Evolutionary conservation across 2,888 invertebrate genomes (phyloP).

Genomic region (Ophioninae sp.): DNA sequence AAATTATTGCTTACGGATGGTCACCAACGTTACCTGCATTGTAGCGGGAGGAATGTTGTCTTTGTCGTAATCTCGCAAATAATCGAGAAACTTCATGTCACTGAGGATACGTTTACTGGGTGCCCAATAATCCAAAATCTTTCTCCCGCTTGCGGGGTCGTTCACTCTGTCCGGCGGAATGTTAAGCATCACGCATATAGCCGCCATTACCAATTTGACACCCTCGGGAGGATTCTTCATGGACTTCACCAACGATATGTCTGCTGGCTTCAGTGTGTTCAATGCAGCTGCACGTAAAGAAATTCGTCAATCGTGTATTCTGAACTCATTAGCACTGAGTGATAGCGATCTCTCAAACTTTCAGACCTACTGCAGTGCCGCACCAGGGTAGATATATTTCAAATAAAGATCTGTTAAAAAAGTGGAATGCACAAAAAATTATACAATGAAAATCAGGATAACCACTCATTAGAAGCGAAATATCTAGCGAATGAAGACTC

Average conservation of each 20-base stretch:
- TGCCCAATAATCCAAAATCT: conserved; percentile 92
- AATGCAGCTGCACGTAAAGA: conserved; percentile 84
- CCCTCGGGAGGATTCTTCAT: conserved; percentile 94
- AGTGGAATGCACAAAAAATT: no score
- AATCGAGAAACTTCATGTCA: conserved; percentile 90
- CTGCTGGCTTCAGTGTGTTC: conserved; percentile 92
- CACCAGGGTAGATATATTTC: no score
- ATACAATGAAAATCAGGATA: no score
- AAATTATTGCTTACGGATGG: background rate
- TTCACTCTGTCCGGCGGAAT: conserved; percentile 89
- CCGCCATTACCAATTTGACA: conserved; percentile 92
- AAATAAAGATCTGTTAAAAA: no score
- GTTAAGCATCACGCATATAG: conserved; percentile 94
- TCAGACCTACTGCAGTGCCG: no score
- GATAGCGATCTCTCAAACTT: no score
- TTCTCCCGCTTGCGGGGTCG: conserved; percentile 86
- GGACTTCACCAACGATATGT: conserved; percentile 92
- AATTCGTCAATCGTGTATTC: conserved; percentile 4
- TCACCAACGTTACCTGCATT: conserved; percentile 84
- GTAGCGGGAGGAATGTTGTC: conserved; percentile 89
- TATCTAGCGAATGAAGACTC: no score
- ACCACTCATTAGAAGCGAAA: no score
- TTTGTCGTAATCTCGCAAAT: conserved; percentile 90
- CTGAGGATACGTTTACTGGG: conserved; percentile 91
- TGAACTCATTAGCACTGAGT: background rate